phyloP scores from a whole-genome alignment of 2,888 invertebrate genomes.

The Rotaria macrura region DNA sequence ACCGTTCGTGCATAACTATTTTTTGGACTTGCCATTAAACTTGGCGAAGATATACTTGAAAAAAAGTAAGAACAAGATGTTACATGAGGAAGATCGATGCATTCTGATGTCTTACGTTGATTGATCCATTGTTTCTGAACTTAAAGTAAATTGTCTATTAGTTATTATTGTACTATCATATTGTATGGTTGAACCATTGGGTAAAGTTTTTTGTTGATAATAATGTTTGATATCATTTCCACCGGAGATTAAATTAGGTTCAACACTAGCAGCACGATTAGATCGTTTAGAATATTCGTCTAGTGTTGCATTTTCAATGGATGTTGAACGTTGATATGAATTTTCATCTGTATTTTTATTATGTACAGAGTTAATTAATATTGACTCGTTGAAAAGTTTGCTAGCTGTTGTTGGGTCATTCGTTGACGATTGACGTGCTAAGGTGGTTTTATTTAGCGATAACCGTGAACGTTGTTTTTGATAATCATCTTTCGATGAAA shows the following conservation, averaged over 20 bases:
- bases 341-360: neutral
- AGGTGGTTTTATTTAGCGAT: neutral
- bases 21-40: neutral
- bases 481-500: neutral
- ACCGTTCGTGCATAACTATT: no score
- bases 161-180: neutral
- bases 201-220: neutral
- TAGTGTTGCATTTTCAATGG: neutral
- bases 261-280: neutral
- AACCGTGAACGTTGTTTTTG: neutral
- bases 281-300: neutral
- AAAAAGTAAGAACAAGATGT: neutral
- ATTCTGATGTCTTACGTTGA: neutral
- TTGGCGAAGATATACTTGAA: neutral
- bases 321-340: constrained; percentile 1
- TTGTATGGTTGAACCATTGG: neutral
- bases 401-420: neutral
- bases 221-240: neutral
- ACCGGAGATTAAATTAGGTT: constrained; percentile 4
- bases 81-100: neutral
- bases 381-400: neutral
- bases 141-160: neutral
- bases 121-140: constrained; percentile 13
- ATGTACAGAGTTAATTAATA: neutral
- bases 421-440: neutral